phyloP scores from a whole-genome alignment of 2,113 vertebrate species.

The Carlito syrichta region DNA sequence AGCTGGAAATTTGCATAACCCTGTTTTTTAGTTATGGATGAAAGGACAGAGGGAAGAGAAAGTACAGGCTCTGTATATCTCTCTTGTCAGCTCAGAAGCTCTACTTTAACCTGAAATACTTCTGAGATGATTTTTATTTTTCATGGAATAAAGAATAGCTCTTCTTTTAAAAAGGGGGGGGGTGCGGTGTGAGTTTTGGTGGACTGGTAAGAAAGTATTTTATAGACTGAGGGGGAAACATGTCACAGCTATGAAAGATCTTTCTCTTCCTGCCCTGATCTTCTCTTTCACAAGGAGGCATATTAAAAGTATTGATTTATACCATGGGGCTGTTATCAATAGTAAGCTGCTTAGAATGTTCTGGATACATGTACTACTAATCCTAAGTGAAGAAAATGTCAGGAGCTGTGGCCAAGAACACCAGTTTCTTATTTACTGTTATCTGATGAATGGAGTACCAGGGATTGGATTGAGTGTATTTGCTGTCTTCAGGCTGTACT shows the following conservation, averaged over 20 bases:
- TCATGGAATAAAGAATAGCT: background rate
- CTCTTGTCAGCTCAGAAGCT: background rate
- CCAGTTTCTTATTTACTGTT: background rate
- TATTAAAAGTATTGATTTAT: slow-evolving; percentile 38
- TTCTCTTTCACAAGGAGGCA: background rate
- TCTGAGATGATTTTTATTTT: background rate
- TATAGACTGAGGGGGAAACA: background rate
- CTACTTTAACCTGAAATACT: background rate
- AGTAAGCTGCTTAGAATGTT: background rate
- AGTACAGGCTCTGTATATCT: background rate
- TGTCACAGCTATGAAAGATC: background rate
- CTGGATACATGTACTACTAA: background rate
- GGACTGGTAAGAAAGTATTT: background rate
- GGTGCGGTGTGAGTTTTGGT: no score
- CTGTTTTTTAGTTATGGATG: background rate
- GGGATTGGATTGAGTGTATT: background rate
- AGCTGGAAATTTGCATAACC: background rate
- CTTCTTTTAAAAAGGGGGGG: background rate
- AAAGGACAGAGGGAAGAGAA: background rate
- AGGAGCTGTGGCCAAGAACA: slow-evolving; percentile 23
- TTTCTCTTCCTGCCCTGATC: background rate
- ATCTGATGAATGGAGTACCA: background rate
- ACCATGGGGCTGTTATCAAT: background rate
- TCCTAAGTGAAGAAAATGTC: slow-evolving; percentile 27
- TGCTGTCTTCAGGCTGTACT: background rate